These are phyloP conservation scores for Lordiphosa stackelbergi DNA, from an alignment of 1,140 invertebrate species.

Conservation along the genomic window DNA sequence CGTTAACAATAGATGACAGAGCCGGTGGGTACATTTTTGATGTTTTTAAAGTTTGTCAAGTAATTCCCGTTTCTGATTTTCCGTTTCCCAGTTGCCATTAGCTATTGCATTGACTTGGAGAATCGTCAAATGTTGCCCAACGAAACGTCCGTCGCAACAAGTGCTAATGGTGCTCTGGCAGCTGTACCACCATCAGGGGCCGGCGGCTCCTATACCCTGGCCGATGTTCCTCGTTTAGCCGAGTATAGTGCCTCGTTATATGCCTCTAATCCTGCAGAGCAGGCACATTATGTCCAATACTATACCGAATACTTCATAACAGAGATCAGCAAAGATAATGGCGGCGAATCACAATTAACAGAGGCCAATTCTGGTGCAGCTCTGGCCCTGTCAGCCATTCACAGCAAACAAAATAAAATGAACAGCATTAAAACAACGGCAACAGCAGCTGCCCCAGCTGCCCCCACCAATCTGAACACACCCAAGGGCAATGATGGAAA, in stretches of 20 bases:
- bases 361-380: slow-evolving; percentile 91
- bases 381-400: slow-evolving; percentile 91
- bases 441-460: slow-evolving; percentile 51
- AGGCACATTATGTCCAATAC: slow-evolving; percentile 86
- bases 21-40: slow-evolving; percentile 77
- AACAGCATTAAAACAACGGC: slow-evolving; percentile 62
- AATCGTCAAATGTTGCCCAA: slow-evolving; percentile 38
- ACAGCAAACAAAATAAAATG: slow-evolving; percentile 76
- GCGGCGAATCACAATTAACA: slow-evolving; percentile 77
- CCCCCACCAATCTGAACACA: slow-evolving; percentile 61
- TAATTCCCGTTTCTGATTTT: neutral
- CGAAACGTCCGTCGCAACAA: slow-evolving; percentile 18
- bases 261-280: slow-evolving; percentile 85
- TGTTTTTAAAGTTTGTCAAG: neutral
- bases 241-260: slow-evolving; percentile 88
- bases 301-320: slow-evolving; percentile 90
- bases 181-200: slow-evolving; percentile 29
- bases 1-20: slow-evolving; percentile 83
- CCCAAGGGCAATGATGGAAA: slow-evolving; percentile 82
- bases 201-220: slow-evolving; percentile 79
- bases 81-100: slow-evolving; percentile 43
- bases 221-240: slow-evolving; percentile 85
- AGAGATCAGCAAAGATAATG: slow-evolving; percentile 81
- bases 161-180: slow-evolving; percentile 7
- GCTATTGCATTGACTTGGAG: slow-evolving; percentile 62